Evolutionary conservation across 2,888 invertebrate species (phyloP), one percentile per base, ranked within the genome.

Genomic region (Luperina nickerlii): DNA sequence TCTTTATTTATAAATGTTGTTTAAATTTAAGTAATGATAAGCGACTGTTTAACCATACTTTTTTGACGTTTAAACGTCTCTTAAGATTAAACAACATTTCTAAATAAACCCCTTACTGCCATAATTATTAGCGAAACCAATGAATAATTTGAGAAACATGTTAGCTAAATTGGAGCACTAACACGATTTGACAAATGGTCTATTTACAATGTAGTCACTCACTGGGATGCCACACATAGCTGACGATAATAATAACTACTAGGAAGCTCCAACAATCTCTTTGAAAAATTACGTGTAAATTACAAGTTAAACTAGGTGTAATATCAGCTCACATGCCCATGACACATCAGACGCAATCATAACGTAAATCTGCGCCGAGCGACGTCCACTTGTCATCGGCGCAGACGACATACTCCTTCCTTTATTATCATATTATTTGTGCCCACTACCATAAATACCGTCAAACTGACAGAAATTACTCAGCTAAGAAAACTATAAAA

Each of bases 351-450:
- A 71, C 73, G 81, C 87, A 78, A 87, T 87, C 87, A 81, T 83
- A 82, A 76, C 82, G 88, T 87, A 88, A 87, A 88, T 87, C 81
- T 86, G 81, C 78, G 81, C 57, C 70, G 68, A 68, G 84, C 76
- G 88, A 86, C 88, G 88, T 89, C 90, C 89, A 92, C 91, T 90
- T 90, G 90, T 90, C 91, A 89, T 83, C 86, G 87, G 84, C 83
- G 82, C 79, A 86, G 81, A 81, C 81, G 84, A 86, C 87, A 82
- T 88, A 86, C 86, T 91, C 88, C 91, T 90, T 91, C 91, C 92
- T 90, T 90, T 89, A 92, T 92, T 92, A 90, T 82, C 90, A 91
- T 91, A 90, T 87, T 75, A 87, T 83, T 88, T 88, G 79, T 79
- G 78, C 57, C 76, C 75, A 82, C 76, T 68, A 57, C 72, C 78